phyloP scores from a whole-genome alignment of 2,113 vertebrate genomes.

The Baryphthengus martii region DNA sequence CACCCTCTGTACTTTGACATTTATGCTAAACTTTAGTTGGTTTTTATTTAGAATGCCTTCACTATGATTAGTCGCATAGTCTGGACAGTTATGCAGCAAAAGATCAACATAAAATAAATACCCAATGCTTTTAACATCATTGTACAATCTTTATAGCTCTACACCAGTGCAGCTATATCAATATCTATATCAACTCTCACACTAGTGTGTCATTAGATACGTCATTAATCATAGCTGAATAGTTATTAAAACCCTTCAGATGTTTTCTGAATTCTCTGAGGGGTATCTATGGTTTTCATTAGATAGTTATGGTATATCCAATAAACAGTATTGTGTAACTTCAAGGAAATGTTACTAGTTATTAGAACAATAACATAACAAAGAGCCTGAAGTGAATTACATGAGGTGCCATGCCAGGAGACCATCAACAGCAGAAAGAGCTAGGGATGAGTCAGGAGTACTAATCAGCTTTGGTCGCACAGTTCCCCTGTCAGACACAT shows the following conservation, averaged over 20 bases:
- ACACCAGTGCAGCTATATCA: neutral
- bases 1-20: neutral
- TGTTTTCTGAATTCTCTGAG: constrained; percentile 4
- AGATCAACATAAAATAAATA: neutral
- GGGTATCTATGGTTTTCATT: neutral
- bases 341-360: constrained; percentile 42
- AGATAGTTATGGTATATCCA: neutral
- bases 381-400: neutral
- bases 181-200: neutral
- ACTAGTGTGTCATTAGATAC: neutral
- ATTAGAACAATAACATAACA: neutral
- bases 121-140: neutral
- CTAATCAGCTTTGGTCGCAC: neutral
- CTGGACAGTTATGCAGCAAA: neutral
- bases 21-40: neutral
- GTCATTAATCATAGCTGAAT: constrained; percentile 21
- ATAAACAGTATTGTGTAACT: constrained; percentile 3
- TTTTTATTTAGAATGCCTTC: neutral
- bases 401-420: neutral
- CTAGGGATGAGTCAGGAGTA: neutral
- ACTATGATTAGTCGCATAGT: neutral
- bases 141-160: neutral
- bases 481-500: neutral
- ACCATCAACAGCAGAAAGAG: neutral
- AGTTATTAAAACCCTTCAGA: neutral